Percentiles rank a stretch among this genome's conserved stretches.
Evolutionary conservation across 2,113 vertebrate genomes (phyloP).

Genomic region (Podiceps cristatus): DNA sequence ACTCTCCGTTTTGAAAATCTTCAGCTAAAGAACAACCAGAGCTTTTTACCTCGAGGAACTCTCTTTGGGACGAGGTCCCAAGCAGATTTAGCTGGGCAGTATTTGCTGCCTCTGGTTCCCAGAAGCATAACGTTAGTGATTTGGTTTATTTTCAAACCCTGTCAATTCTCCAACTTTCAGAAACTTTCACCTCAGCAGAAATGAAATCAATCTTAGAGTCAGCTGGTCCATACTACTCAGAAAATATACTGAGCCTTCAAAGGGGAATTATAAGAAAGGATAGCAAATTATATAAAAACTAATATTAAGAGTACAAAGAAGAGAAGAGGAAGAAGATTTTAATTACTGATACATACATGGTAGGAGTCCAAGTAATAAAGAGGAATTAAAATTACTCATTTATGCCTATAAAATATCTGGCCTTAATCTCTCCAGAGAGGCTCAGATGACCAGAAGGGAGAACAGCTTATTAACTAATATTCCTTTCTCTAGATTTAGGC

Average conservation of each 20-base stretch:
- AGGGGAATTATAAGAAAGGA: not conserved
- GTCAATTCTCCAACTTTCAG: not conserved
- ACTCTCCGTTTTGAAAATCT: not conserved
- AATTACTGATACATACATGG: constrained; percentile 14
- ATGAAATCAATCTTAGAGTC: not conserved
- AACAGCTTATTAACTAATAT: not conserved
- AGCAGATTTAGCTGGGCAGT: not conserved
- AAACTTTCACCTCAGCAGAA: not conserved
- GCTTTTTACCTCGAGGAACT: not conserved
- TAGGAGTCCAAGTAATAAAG: constrained; percentile 14
- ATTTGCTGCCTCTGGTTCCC: not conserved
- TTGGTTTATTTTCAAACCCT: not conserved
- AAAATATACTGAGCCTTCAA: not conserved
- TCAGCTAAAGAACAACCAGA: not conserved
- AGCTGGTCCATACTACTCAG: not conserved
- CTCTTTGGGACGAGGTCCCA: rapidly evolving
- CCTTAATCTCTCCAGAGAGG: not conserved
- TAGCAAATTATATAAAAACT: not conserved
- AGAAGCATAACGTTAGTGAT: rapidly evolving
- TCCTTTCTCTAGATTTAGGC: not conserved
- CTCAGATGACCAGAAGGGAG: not conserved
- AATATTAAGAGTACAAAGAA: not conserved
- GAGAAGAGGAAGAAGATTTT: not conserved
- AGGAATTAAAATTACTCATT: constrained; percentile 10
- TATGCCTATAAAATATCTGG: not conserved